Evolutionary conservation across 2,797 vertebrate genomes (phyloP), one percentile per base, ranked within the genome.

Genomic region (Pitangus sulphuratus): DNA sequence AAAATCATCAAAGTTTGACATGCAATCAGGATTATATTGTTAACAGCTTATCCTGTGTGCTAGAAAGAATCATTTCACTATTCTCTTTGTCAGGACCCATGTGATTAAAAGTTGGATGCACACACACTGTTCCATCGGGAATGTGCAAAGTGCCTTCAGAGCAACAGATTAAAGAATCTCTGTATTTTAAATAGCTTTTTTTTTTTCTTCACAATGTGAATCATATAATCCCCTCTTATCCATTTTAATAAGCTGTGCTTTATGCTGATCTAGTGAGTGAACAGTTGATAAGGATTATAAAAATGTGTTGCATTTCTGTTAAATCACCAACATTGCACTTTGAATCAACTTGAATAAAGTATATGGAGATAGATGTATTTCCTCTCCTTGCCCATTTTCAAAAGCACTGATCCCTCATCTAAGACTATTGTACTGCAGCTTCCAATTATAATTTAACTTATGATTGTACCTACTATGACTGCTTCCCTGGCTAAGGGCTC

Each of bases 261-360:
- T 96, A 81, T 91, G 88, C 92, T 91, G 94, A 95, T 95, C 90
- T 91, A 70, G 68, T 71, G 85, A 96, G 94, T 77, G 95, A 96
- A 96, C 15, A 18, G 96, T 96, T 96, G 96, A 96, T 97, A 96
- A 96, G 82, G 94, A 96, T 97, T 98, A 97, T 87, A 96, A 90
- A 95, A 96, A 95, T 40, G 58, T 79, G 79, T 90, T 94, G 93
- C 33, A 10, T 91, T 98, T 90, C 39, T 87, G 90, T 96, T 92
- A 88, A 97, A 97, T 79, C 87, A 90, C 71, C 80, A 76, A 11
- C 75, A 24, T 33, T 74, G 71, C 25, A 37, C 87, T 93, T 91
- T 83, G 95, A 96, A 78, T 89, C 84, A 76, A 54, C 89, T 92
- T 93, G 90, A 96, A 31, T 92, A 30, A 75, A 69, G 40, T 45